phyloP scores from a whole-genome alignment of 1,140 invertebrate genomes.

The Orchesella cincta region DNA sequence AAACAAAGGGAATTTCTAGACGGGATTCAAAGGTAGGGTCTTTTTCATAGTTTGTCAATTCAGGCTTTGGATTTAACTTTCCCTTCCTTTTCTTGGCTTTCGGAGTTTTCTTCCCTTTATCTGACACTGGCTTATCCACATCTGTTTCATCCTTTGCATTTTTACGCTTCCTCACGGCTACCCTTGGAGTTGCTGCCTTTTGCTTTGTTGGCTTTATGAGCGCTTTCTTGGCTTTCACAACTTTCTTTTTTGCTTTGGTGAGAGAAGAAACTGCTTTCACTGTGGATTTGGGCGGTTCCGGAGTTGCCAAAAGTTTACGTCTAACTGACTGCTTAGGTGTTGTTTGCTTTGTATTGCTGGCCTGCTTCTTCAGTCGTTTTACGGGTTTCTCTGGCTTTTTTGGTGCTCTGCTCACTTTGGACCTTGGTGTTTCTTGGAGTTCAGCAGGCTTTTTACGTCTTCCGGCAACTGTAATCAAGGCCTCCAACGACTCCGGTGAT shows the following conservation, averaged over 20 bases:
- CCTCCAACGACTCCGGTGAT: not conserved
- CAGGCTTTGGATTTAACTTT: slow-evolving; percentile 51
- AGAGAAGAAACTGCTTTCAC: not conserved
- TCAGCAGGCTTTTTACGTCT: not conserved
- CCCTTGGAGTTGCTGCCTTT: not conserved
- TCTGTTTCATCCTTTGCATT: not conserved
- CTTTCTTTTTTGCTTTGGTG: not conserved
- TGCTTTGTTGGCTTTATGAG: not conserved
- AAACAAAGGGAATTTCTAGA: slow-evolving; percentile 58
- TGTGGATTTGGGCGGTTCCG: not conserved
- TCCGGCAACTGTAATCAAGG: not conserved
- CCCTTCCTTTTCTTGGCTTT: slow-evolving; percentile 32
- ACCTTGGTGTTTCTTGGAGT: not conserved
- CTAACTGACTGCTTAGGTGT: not conserved
- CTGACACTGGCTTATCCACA: not conserved
- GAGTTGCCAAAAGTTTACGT: not conserved
- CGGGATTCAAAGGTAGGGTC: slow-evolving; percentile 60
- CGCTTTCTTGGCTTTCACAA: not conserved
- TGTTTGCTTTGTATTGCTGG: not conserved
- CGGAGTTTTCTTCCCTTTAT: not conserved
- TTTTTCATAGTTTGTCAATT: slow-evolving; percentile 56
- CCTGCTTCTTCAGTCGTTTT: not conserved
- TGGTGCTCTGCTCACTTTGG: not conserved
- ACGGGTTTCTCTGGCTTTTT: not conserved
- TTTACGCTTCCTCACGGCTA: not conserved